These are phyloP conservation scores for Pseudomugil gertrudae DNA, from an alignment of 2,797 vertebrate species.

Conservation along the genomic window DNA sequence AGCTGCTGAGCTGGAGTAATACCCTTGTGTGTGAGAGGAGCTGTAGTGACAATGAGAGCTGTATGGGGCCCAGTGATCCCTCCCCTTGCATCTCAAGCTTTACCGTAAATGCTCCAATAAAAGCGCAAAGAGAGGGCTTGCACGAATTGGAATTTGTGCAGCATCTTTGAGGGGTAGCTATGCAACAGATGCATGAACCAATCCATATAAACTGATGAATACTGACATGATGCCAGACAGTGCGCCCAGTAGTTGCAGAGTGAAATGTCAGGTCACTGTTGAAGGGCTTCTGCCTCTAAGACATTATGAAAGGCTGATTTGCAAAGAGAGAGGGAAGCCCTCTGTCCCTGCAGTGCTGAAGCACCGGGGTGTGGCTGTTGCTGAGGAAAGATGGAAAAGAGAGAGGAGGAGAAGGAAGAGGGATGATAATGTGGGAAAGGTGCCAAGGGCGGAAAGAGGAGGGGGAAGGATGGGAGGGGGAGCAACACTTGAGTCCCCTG, in stretches of 20 bases:
- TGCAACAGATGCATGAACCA: slow-evolving; percentile 8
- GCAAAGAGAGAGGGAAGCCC: neutral
- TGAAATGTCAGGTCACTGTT: slow-evolving; percentile 11
- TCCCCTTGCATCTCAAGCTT: slow-evolving; percentile 52
- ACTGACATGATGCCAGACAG: neutral
- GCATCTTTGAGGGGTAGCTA: neutral
- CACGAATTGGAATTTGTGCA: neutral
- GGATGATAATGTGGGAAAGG: slow-evolving; percentile 7
- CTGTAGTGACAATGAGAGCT: slow-evolving; percentile 62
- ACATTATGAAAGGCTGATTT: neutral
- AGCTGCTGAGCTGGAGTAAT: slow-evolving; percentile 58
- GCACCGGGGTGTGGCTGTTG: slow-evolving; percentile 75
- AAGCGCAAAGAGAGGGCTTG: slow-evolving; percentile 46
- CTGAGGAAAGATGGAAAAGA: slow-evolving; percentile 58
- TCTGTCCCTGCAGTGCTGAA: slow-evolving; percentile 23
- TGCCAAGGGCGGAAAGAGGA: slow-evolving; percentile 23
- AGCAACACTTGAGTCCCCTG: slow-evolving; percentile 16
- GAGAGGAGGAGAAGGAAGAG: neutral
- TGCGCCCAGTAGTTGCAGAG: neutral
- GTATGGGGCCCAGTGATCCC: slow-evolving; percentile 48
- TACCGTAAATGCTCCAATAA: slow-evolving; percentile 63
- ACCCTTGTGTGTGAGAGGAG: slow-evolving; percentile 42
- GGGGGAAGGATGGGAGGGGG: neutral
- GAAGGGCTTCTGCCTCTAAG: neutral
- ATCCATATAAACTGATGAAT: neutral